Conservation (phyloP, 2,113 vertebrate genomes). For the Merops nubicus region DNA sequence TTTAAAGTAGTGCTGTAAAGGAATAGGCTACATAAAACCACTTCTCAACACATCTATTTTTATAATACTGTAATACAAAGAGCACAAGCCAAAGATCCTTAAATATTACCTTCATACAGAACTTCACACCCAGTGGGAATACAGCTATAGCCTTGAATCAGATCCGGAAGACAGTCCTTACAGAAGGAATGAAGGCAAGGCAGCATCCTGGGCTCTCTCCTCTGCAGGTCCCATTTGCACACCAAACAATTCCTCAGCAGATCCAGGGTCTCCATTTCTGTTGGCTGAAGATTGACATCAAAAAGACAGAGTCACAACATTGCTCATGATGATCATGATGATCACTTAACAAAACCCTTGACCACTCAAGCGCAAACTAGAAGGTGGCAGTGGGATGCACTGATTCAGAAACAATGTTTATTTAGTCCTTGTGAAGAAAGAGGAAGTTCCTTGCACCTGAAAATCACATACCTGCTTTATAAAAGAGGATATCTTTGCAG, state of each 20-base stretch:
- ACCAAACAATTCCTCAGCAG: constrained; percentile 83
- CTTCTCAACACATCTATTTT: background rate
- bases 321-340: constrained; percentile 3
- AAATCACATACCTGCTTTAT: constrained; percentile 21
- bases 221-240: constrained; percentile 81
- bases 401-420: background rate
- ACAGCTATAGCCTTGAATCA: constrained; percentile 64
- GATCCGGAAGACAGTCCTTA: constrained; percentile 78
- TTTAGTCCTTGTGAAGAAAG: background rate
- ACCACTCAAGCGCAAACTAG: background rate
- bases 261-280: constrained; percentile 6
- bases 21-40: background rate
- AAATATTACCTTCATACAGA: constrained; percentile 57
- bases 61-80: background rate
- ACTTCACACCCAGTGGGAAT: constrained; percentile 11
- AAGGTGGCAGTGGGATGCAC: background rate
- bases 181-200: constrained; percentile 88
- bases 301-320: background rate
- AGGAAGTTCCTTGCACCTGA: constrained; percentile 3
- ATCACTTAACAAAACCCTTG: background rate
- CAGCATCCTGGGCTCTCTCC: constrained; percentile 82
- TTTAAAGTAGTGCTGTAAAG: background rate
- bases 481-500: background rate
- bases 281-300: background rate
- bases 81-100: background rate